Evolutionary conservation across 1,140 invertebrate genomes (phyloP).

Genomic region (Yoshiicerus persimilis): DNA sequence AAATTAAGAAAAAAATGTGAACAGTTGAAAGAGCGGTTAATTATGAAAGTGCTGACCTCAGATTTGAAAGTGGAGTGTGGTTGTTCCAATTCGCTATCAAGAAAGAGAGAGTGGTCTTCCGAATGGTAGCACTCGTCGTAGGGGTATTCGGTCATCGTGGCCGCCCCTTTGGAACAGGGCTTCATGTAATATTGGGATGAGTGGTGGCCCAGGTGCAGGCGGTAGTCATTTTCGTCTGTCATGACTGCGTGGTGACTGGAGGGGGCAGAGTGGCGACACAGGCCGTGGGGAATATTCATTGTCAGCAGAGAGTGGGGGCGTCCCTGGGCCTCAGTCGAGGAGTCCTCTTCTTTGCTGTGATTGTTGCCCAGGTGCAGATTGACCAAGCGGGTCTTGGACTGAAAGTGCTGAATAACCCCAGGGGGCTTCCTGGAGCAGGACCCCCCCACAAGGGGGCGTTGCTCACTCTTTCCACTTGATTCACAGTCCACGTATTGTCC

Average conservation of each 20-base stretch:
- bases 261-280: background rate
- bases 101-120: slow-evolving; percentile 18
- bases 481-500: background rate
- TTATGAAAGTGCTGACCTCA: background rate
- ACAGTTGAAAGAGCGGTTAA: background rate
- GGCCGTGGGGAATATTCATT: background rate
- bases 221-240: background rate
- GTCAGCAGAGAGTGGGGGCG: background rate
- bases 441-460: background rate
- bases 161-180: background rate
- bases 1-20: background rate
- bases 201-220: background rate
- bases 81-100: background rate
- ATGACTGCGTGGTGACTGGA: background rate
- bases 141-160: background rate
- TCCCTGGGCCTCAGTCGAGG: background rate
- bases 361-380: background rate
- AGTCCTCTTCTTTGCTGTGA: background rate
- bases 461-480: background rate
- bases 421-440: background rate
- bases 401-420: background rate
- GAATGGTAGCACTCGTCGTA: slow-evolving; percentile 13
- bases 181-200: background rate
- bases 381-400: background rate
- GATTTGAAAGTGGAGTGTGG: slow-evolving; percentile 35